Evolutionary conservation across 1,140 invertebrate species (phyloP).

Genomic region (Sycophaga agraensis): DNA sequence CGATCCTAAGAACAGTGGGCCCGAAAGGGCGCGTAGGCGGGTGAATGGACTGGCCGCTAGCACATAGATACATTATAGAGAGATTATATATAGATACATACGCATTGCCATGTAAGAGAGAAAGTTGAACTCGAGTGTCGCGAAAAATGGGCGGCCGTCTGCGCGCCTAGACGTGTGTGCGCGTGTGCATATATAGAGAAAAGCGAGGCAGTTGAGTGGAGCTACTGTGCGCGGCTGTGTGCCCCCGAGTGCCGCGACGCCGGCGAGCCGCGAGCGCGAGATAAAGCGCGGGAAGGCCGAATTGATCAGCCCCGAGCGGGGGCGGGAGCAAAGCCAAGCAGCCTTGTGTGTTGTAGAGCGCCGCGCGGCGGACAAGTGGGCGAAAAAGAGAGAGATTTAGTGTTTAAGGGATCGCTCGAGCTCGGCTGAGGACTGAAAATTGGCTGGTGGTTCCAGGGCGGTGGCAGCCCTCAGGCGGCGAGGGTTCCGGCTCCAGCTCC

Average conservation of each 20-base stretch:
- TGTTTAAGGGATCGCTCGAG: constrained; percentile 56
- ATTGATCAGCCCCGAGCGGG: no score
- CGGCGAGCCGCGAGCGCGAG: neutral
- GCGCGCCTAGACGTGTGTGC: no score
- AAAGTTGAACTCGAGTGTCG: constrained; percentile 30
- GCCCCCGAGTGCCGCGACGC: neutral
- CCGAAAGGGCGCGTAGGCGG: neutral
- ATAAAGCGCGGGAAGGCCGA: constrained; percentile 9
- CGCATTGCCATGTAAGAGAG: neutral
- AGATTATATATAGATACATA: no score
- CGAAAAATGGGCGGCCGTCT: no score
- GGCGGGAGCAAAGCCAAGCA: no score
- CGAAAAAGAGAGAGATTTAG: constrained; percentile 46
- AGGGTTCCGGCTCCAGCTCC: constrained; percentile 41
- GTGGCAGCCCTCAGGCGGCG: constrained; percentile 58
- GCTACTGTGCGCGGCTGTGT: constrained; percentile 5
- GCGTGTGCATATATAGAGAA: no score
- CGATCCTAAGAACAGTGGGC: neutral
- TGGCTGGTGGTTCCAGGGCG: constrained; percentile 61
- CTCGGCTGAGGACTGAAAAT: constrained; percentile 52
- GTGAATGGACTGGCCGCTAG: no score
- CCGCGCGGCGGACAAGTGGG: constrained; percentile 30
- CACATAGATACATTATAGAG: no score
- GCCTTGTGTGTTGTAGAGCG: no score
- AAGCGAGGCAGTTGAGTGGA: no score